Percentiles rank a stretch among this genome's conserved stretches.
Conservation (phyloP, 2,797 vertebrate species). For the Poeciliopsis paucimaculata region DNA sequence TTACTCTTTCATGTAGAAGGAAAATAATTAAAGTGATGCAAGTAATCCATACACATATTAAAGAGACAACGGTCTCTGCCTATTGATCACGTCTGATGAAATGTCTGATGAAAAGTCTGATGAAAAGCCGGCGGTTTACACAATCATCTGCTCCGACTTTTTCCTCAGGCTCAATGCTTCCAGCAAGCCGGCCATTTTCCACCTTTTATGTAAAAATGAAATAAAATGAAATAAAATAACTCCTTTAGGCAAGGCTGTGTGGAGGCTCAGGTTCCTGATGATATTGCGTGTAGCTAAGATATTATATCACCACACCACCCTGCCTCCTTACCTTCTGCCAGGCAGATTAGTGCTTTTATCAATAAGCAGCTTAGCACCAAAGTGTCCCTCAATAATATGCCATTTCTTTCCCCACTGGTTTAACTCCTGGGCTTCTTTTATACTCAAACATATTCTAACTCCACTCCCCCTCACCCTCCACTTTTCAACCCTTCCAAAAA, state of each 20-base stretch:
- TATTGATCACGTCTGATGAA: slow-evolving; percentile 68
- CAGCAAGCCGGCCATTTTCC: slow-evolving; percentile 56
- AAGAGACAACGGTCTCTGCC: slow-evolving; percentile 63
- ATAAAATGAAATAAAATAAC: slow-evolving; percentile 65
- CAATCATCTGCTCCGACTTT: slow-evolving; percentile 41
- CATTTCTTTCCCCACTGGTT: slow-evolving; percentile 57
- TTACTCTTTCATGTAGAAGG: slow-evolving; percentile 59
- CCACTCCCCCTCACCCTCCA: neutral
- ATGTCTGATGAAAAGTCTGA: slow-evolving; percentile 69
- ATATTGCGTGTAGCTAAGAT: slow-evolving; percentile 81
- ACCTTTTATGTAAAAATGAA: slow-evolving; percentile 66
- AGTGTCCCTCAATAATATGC: slow-evolving; percentile 85
- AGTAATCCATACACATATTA: slow-evolving; percentile 64
- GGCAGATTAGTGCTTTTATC: slow-evolving; percentile 88
- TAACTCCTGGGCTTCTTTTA: slow-evolving; percentile 68
- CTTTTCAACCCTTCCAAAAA: slow-evolving; percentile 3
- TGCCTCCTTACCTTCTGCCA: slow-evolving; percentile 84
- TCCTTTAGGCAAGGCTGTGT: slow-evolving; percentile 78
- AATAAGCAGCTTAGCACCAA: slow-evolving; percentile 87
- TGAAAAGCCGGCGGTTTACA: slow-evolving; percentile 60
- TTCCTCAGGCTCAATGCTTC: slow-evolving; percentile 31
- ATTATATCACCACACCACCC: slow-evolving; percentile 82
- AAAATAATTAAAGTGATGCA: slow-evolving; percentile 71
- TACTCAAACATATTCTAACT: slow-evolving; percentile 45
- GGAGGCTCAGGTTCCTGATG: slow-evolving; percentile 79